phyloP scores from a whole-genome alignment of 2,888 invertebrate genomes.

The Altica lythri region DNA sequence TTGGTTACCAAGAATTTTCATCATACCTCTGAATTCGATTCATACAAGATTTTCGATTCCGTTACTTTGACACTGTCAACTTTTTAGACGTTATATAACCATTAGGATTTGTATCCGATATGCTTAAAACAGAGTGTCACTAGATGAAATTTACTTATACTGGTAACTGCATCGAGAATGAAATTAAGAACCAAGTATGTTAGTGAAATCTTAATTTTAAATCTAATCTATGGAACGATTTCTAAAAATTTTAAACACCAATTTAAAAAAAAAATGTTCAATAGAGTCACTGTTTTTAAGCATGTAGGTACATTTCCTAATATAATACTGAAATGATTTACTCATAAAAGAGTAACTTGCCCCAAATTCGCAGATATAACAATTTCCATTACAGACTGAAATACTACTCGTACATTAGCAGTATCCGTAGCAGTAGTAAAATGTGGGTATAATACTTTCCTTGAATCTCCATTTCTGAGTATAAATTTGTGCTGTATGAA shows the following conservation, averaged over 20 bases:
- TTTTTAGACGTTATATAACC: no score
- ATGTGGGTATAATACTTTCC: conserved; percentile 67
- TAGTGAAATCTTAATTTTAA: neutral
- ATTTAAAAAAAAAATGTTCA: neutral
- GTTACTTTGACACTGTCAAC: no score
- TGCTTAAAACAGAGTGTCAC: no score
- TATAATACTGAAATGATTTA: neutral
- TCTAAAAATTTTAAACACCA: neutral
- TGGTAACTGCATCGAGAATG: neutral
- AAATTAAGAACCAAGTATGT: neutral
- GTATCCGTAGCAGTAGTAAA: conserved; percentile 72
- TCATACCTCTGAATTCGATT: no score
- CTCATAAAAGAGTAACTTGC: conserved; percentile 61
- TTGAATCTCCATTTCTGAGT: conserved; percentile 61
- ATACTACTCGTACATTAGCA: conserved; percentile 68
- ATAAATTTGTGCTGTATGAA: conserved; percentile 68
- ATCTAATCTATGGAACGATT: neutral
- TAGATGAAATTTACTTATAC: no score
- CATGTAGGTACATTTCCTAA: neutral
- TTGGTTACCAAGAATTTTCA: no score
- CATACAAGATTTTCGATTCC: no score
- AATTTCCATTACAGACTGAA: conserved; percentile 70
- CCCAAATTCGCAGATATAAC: conserved; percentile 67
- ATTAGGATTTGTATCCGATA: no score
- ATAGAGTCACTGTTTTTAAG: neutral